Evolutionary conservation across 2,888 invertebrate genomes (phyloP).

Genomic region (Drosophila imparisetae): DNA sequence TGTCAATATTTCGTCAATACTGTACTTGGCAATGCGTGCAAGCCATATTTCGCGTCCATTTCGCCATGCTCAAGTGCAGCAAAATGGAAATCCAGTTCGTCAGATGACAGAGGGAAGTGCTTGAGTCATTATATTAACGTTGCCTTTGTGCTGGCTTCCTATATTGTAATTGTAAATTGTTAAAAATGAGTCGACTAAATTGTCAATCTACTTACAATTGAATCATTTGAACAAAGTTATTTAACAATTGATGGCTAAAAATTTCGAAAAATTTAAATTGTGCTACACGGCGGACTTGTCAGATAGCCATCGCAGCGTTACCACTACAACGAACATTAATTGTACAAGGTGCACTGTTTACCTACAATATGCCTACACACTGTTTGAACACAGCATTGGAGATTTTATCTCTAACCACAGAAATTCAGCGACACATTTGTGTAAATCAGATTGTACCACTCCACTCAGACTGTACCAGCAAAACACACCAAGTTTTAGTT

Average conservation of each 20-base stretch:
- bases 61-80: slow-evolving; percentile 61
- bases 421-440: background rate
- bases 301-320: slow-evolving; percentile 21
- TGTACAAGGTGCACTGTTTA: slow-evolving; percentile 12
- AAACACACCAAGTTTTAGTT: slow-evolving; percentile 1
- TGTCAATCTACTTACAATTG: slow-evolving; percentile 37
- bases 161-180: slow-evolving; percentile 21
- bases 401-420: no score
- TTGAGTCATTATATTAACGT: slow-evolving; percentile 58
- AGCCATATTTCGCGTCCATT: slow-evolving; percentile 50
- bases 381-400: background rate
- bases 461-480: slow-evolving; percentile 49
- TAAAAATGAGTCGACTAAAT: background rate
- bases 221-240: background rate
- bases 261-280: slow-evolving; percentile 83
- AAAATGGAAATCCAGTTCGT: slow-evolving; percentile 60
- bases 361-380: slow-evolving; percentile 27
- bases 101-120: slow-evolving; percentile 75
- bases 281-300: slow-evolving; percentile 50
- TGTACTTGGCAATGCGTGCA: slow-evolving; percentile 92
- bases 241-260: slow-evolving; percentile 33
- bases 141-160: slow-evolving; percentile 9
- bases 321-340: slow-evolving; percentile 21
- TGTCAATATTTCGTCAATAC: background rate
- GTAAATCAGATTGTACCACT: background rate